Evolutionary conservation across 2,888 invertebrate species (phyloP).

Genomic region (Eristalinus aeneus): DNA sequence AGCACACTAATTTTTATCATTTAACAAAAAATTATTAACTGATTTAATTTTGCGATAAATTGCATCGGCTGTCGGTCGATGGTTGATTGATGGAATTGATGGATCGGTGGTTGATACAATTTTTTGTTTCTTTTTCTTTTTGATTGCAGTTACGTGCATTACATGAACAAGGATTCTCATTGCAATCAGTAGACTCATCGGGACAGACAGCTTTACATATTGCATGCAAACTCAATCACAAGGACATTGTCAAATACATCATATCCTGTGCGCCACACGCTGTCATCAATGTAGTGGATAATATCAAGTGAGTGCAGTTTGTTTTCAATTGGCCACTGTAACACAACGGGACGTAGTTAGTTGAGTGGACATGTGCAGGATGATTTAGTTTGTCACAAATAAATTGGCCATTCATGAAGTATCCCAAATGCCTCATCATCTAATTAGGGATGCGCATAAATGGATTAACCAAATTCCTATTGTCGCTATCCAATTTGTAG

Average conservation of each 20-base stretch:
- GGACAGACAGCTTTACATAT: conserved; percentile 96
- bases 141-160: conserved; percentile 88
- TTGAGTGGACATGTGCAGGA: neutral
- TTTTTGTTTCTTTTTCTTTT: conserved; percentile 31
- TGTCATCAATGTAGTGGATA: conserved; percentile 93
- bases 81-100: conserved; percentile 22
- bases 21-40: neutral
- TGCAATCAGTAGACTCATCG: conserved; percentile 89
- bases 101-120: neutral
- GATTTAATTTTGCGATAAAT: neutral
- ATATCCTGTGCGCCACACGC: conserved; percentile 91
- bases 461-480: conserved; percentile 79
- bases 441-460: conserved; percentile 11
- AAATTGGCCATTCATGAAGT: too few relatives aligned
- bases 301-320: conserved; percentile 85
- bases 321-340: neutral
- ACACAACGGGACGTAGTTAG: neutral
- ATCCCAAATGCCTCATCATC: conserved; percentile 3
- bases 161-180: conserved; percentile 90
- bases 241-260: conserved; percentile 93
- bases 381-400: neutral
- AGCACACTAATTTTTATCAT: conserved; percentile 46
- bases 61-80: neutral
- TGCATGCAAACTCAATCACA: conserved; percentile 93
- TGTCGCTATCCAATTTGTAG: conserved; percentile 84